Evolutionary conservation across 2,113 vertebrate genomes (phyloP), one percentile per base, ranked within the genome.

Genomic region (Nerophis ophidion): DNA sequence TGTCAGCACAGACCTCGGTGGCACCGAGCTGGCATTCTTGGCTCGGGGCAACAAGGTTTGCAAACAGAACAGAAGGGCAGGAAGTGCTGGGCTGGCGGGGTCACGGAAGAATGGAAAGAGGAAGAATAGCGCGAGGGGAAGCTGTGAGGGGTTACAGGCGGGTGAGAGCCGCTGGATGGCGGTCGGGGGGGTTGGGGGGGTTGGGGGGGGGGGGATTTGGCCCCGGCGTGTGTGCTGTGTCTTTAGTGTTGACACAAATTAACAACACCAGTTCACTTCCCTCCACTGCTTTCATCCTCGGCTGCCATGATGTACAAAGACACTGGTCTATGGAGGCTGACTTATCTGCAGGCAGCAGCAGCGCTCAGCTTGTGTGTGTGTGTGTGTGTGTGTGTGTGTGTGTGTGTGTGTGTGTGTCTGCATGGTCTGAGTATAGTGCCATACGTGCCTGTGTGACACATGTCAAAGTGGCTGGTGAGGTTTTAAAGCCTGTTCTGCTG

Each of bases 301-400:
- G 79, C 75, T 77, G 59, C 63, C 71, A 61, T 38, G 65, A 72
- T 69, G 71, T 72, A 81, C 82, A 83, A 84, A 85, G 76, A 81
- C 78, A 63, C 70, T 63, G 74, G 72, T 72, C 76, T 71, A 4
- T 52, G 65, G 75, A 85, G 72, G 76, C 65, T 72, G 76, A 88
- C 79, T 88, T 82, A 88, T 85, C 86, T 81, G 62, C 65, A 61
- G 73, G 79, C 72, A 79, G 36, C 84, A 87, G 84, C 81, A 83
- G 73, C 66, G 17, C 53, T 63, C 64, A 58, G 75, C 19, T 5
- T 70, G 50, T 48, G 56, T 59, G 14, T 62, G 56, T 69, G 51
- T 42, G 49, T 40, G 8, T 26, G 36, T 10, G 5, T 26, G 33
- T 55, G 14, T 52, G 36, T 3, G 0, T 61, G 26, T 26, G 26